Evolutionary conservation across 2,113 vertebrate species (phyloP), one percentile per base, ranked within the genome.

Genomic region (Beaufortia kweichowensis): DNA sequence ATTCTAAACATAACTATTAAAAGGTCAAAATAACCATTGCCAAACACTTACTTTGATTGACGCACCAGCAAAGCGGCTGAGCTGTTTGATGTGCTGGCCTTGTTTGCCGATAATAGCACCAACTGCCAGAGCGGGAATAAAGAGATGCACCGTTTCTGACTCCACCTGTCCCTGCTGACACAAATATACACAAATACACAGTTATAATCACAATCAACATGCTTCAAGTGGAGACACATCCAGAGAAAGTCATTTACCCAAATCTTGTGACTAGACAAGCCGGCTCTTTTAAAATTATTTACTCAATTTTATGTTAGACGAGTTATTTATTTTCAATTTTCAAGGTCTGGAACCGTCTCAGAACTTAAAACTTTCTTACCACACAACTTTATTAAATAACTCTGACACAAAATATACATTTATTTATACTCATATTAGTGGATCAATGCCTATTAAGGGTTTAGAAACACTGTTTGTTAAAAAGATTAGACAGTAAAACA

Each of bases 21-120:
- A n/a, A n/a, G 64, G 17, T 24, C 8, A 21, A 10, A 17, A 41
- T 26, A 66, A 6, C 3, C 19, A 21, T 53, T 21, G 48, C n/a
- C 48, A 0, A 11, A 77, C 50, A 78, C 85, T 85, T 92, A 97
- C 97, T 93, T 98, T 98, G 89, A 98, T 99, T 62, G 97, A 99
- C 35, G 97, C 97, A 76, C 96, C 96, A 41, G 97, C 97, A 83
- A 97, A 98, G 76, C 95, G 97, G 68, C 97, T 97, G 76, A 99
- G 95, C 88, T 99, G 97, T 88, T 98, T 98, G 92, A 99, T 98
- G 90, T 99, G 96, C 83, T 99, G 97, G 83, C 97, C 97, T 90
- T 98, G 95, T 90, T 98, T 98, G 86, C 97, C 97, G 29, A 98
- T 99, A 88, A 99, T 98, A 87, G 97, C 97, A 41, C 97, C 97